phyloP scores from a whole-genome alignment of 2,888 invertebrate species.

The Amblyteles armatorius region DNA sequence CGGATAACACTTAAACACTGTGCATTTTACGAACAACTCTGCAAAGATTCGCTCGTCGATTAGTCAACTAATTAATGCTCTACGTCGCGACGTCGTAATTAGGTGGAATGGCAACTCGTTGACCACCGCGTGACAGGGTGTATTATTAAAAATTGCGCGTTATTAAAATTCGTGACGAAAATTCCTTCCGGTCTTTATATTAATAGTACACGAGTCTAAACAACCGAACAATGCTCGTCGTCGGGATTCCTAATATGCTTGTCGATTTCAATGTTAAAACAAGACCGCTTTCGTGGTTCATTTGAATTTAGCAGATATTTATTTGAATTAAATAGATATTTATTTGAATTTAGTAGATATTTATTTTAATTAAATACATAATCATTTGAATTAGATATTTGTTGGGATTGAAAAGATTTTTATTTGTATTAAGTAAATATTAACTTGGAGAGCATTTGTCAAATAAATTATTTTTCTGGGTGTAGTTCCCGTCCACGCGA shows the following conservation, averaged over 20 bases:
- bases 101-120: background rate
- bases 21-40: background rate
- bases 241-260: constrained; percentile 41
- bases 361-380: too few relatives aligned
- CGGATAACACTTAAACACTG: background rate
- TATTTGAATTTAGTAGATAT: too few relatives aligned
- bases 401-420: background rate
- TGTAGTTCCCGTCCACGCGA: background rate
- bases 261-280: constrained; percentile 59
- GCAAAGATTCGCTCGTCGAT: background rate
- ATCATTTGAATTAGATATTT: too few relatives aligned
- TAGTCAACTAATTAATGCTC: background rate
- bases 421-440: too few relatives aligned
- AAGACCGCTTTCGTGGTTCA: background rate
- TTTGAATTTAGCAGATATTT: background rate
- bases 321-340: background rate
- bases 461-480: too few relatives aligned
- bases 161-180: background rate
- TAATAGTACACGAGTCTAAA: background rate
- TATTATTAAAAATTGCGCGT: background rate
- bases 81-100: background rate
- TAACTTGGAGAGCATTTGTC: too few relatives aligned
- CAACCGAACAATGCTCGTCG: constrained; percentile 17
- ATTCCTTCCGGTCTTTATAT: background rate
- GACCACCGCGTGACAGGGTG: background rate